Percentiles rank a stretch among this genome's conserved stretches.
These are phyloP conservation scores for Apis dorsata DNA, from an alignment of 1,140 invertebrate species.

Conservation along the genomic window DNA sequence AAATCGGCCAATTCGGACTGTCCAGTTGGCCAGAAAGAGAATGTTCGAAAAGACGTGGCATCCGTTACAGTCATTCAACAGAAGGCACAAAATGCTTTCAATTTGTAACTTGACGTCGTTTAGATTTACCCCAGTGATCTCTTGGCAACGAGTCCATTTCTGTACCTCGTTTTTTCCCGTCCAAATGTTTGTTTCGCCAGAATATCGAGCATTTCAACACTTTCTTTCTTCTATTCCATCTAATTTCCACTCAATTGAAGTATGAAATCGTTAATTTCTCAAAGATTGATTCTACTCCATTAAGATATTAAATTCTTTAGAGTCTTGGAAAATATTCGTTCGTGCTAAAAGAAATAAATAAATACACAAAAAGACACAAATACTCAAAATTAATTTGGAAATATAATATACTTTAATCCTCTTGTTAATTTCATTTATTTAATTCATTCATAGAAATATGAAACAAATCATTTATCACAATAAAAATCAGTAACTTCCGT, in stretches of 20 bases:
- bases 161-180: not conserved
- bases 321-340: no score
- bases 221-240: not conserved
- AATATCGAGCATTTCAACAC: not conserved
- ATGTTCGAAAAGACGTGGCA: slow-evolving; percentile 26
- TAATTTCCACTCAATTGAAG: not conserved
- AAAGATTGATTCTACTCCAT: no score
- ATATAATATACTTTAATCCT: no score
- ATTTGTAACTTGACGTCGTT: slow-evolving; percentile 40
- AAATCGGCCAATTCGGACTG: slow-evolving; percentile 51
- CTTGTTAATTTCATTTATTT: no score
- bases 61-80: slow-evolving; percentile 43
- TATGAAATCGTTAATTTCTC: no score
- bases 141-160: slow-evolving; percentile 16
- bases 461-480: no score
- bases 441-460: no score
- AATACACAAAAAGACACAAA: no score
- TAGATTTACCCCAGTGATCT: slow-evolving; percentile 29
- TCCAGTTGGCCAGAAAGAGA: slow-evolving; percentile 19
- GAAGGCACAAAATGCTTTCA: slow-evolving; percentile 45
- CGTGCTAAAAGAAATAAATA: no score
- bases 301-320: no score
- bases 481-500: no score
- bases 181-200: not conserved
- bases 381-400: no score